phyloP scores from a whole-genome alignment of 1,140 invertebrate genomes.

The Calosoma granatense region DNA sequence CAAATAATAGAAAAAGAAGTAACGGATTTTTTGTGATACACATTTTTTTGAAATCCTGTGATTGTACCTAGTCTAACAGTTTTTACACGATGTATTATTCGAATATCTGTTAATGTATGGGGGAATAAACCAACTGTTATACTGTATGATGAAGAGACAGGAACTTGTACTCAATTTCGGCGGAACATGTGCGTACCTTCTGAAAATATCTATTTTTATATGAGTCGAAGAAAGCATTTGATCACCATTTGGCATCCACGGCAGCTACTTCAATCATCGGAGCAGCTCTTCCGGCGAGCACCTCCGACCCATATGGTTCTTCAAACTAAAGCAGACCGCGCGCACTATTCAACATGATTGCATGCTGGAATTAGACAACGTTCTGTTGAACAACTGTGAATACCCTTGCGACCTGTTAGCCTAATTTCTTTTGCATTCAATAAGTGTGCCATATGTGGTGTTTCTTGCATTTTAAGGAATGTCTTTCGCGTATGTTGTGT shows the following conservation, averaged over 20 bases:
- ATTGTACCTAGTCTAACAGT: too few species aligned
- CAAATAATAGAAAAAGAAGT: too few species aligned
- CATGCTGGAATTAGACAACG: background rate
- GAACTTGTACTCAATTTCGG: too few species aligned
- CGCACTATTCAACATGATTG: background rate
- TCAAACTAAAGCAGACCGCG: background rate
- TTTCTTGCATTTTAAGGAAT: too few species aligned
- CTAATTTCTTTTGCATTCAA: background rate
- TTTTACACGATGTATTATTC: too few species aligned
- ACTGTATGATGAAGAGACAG: too few species aligned
- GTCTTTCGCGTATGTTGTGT: too few species aligned
- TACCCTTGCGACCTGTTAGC: background rate
- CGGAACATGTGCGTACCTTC: too few species aligned
- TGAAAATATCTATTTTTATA: background rate
- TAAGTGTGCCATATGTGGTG: background rate
- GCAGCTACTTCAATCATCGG: conserved; percentile 9
- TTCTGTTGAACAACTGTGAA: background rate
- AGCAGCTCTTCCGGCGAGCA: conserved; percentile 9
- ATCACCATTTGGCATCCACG: conserved; percentile 14
- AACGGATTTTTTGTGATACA: too few species aligned
- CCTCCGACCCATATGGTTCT: conserved; percentile 16
- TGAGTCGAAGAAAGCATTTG: conserved; percentile 9
- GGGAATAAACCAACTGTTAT: too few species aligned
- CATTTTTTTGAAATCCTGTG: too few species aligned
- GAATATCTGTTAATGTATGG: too few species aligned